A percentile compares a stretch with the other conserved stretches of the same genome.
Conservation (phyloP, 2,888 invertebrate species). For the Ecdyonurus torrentis region DNA sequence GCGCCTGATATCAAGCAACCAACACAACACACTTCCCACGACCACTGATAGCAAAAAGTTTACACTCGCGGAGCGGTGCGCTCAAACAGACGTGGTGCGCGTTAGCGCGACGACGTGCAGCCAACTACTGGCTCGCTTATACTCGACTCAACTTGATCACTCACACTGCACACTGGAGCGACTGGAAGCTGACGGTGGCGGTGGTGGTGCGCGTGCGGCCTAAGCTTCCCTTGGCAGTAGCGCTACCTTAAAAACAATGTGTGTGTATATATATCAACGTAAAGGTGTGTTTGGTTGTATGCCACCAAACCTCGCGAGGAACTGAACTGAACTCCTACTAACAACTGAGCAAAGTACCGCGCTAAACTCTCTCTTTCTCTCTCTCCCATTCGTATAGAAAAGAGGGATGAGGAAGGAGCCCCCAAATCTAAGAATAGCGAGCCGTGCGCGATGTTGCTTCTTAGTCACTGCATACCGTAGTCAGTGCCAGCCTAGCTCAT, state of each 20-base stretch:
- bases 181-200: neutral
- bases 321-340: neutral
- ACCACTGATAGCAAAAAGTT: no score
- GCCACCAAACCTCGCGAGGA: neutral
- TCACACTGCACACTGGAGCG: neutral
- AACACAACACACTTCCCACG: neutral
- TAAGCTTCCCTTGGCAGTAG: neutral
- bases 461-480: conserved; percentile 5
- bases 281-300: neutral
- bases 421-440: neutral
- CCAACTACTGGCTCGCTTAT: no score
- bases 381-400: neutral
- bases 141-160: no score
- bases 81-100: neutral
- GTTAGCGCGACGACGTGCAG: neutral
- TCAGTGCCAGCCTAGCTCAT: conserved; percentile 1
- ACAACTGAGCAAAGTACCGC: neutral
- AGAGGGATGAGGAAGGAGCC: neutral
- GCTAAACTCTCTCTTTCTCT: neutral
- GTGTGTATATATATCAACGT: neutral
- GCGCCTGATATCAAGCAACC: conserved; percentile 3
- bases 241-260: no score
- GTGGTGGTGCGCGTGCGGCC: neutral
- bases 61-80: neutral
- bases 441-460: conserved; percentile 6